These are phyloP conservation scores for Anadara kagoshimensis DNA, from an alignment of 1,140 invertebrate genomes.

Conservation along the genomic window DNA sequence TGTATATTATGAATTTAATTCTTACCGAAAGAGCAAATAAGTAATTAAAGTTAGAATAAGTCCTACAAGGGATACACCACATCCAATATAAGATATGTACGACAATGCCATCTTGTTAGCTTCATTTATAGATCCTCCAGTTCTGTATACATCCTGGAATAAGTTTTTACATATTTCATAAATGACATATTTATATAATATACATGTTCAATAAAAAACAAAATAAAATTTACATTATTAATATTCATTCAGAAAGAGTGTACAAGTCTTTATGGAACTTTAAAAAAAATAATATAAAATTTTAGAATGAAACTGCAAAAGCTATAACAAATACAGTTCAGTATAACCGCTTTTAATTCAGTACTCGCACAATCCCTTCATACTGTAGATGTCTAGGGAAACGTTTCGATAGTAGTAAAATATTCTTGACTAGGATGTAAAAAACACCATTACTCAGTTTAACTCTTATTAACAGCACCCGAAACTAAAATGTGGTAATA, in stretches of 20 bases:
- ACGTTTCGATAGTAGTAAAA: too few relatives aligned
- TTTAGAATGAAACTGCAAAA: neutral
- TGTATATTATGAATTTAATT: too few relatives aligned
- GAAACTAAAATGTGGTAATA: neutral
- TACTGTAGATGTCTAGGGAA: too few relatives aligned
- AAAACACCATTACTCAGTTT: too few relatives aligned
- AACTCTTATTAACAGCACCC: neutral
- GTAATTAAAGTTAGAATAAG: conserved; percentile 74
- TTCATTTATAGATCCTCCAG: conserved; percentile 35
- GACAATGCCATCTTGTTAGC: conserved; percentile 70
- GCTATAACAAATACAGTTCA: neutral
- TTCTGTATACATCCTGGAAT: conserved; percentile 61
- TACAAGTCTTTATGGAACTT: neutral
- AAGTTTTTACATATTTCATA: neutral
- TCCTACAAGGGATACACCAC: conserved; percentile 70
- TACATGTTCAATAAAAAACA: neutral
- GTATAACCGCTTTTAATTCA: neutral
- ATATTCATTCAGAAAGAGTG: neutral
- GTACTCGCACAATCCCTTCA: too few relatives aligned
- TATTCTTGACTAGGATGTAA: too few relatives aligned
- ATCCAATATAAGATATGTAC: conserved; percentile 76
- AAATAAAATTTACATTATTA: neutral
- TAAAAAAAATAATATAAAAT: neutral
- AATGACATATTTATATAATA: neutral
- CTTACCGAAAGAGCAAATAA: conserved; percentile 75